These are phyloP conservation scores for Nannospalax galili DNA, from an alignment of 2,113 vertebrate species.

Conservation along the genomic window DNA sequence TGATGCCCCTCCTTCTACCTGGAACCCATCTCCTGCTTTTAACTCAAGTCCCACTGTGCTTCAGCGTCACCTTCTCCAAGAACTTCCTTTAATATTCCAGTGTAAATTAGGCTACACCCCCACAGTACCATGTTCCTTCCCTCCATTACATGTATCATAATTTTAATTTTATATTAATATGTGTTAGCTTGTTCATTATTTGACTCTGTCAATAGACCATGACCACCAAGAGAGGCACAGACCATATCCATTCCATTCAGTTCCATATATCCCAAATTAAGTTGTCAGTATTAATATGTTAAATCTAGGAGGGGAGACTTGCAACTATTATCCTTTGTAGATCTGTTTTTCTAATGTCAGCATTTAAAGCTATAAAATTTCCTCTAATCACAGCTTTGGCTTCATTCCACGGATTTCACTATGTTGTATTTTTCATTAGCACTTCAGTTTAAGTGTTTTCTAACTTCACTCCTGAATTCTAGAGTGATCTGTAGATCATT, in stretches of 20 bases:
- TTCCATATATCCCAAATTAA: neutral
- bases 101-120: neutral
- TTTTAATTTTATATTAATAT: neutral
- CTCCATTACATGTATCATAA: neutral
- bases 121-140: neutral
- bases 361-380: neutral
- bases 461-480: neutral
- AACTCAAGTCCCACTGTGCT: neutral
- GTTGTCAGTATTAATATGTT: neutral
- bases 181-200: neutral
- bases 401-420: neutral
- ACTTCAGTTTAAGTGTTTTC: conserved; percentile 13
- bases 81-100: neutral
- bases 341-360: neutral
- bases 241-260: neutral
- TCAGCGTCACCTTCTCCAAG: neutral
- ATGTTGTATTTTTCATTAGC: neutral
- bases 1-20: neutral
- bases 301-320: neutral
- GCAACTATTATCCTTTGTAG: neutral
- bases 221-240: neutral
- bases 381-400: neutral
- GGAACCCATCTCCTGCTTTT: neutral
- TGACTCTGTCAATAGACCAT: neutral
- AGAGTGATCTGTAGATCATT: neutral